Conservation (phyloP, 53 echinoderm and acorn worm species). For the Stichopus horrens region DNA sequence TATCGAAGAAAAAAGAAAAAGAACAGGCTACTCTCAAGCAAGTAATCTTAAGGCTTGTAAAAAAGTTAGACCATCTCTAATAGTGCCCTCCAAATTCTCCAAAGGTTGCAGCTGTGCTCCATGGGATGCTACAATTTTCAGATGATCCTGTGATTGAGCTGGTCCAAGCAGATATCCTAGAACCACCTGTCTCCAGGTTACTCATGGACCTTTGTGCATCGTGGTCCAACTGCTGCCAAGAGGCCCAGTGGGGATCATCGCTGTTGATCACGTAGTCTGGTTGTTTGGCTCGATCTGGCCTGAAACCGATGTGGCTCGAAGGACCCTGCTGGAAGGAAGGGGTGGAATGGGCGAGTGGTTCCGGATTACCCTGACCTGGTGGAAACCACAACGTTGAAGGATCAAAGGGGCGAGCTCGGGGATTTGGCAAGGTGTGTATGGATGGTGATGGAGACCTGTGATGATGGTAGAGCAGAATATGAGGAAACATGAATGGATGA, state of each 20-base stretch:
- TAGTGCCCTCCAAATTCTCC: slow-evolving; percentile 27
- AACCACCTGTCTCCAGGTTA: neutral
- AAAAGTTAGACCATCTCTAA: neutral
- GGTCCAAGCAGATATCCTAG: slow-evolving; percentile 27
- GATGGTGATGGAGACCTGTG: slow-evolving; percentile 22
- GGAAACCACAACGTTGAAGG: slow-evolving; percentile 56
- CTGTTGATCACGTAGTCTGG: neutral
- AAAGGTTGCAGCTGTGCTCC: slow-evolving; percentile 16
- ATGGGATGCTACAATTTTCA: slow-evolving; percentile 9
- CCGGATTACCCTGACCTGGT: slow-evolving; percentile 51
- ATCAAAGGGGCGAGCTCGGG: slow-evolving; percentile 48
- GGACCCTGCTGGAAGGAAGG: slow-evolving; percentile 74
- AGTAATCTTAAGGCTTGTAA: too few relatives aligned
- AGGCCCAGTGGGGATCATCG: slow-evolving; percentile 3
- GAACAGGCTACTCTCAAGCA: too few relatives aligned
- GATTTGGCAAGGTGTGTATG: slow-evolving; percentile 28
- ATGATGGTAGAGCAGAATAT: neutral
- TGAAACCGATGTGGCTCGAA: slow-evolving; percentile 23
- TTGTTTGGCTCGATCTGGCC: neutral
- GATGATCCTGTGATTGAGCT: neutral
- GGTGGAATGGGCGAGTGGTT: slow-evolving; percentile 86
- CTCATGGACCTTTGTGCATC: neutral
- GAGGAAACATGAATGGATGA: neutral
- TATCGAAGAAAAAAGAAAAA: too few relatives aligned
- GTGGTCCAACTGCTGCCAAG: neutral